phyloP scores from a whole-genome alignment of 37 sponge, comb jelly and placozoan genomes.

The Halisarca cf. caerulea region DNA sequence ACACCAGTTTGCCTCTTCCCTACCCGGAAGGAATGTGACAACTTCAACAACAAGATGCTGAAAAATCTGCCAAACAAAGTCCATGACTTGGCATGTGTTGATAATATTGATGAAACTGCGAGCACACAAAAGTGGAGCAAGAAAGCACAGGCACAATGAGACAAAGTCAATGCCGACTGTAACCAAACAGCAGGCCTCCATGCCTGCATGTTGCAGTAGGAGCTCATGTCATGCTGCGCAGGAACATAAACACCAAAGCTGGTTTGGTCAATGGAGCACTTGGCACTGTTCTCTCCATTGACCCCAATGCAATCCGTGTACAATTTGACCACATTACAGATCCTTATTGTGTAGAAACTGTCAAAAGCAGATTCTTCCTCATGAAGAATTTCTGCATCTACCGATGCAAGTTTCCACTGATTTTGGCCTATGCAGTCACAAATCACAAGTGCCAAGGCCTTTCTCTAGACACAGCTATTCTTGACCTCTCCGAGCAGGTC shows the following conservation, averaged over 20 bases:
- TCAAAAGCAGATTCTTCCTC: slow-evolving; percentile 33
- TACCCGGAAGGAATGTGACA: slow-evolving; percentile 20
- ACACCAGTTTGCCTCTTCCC: slow-evolving; percentile 45
- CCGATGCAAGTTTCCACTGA: slow-evolving; percentile 43
- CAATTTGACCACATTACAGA: slow-evolving; percentile 42
- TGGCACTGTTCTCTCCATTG: slow-evolving; percentile 23
- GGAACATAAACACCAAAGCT: slow-evolving; percentile 30
- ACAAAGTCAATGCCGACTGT: slow-evolving; percentile 31
- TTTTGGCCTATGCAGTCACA: slow-evolving; percentile 41
- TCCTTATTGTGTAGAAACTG: not conserved
- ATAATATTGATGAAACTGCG: slow-evolving; percentile 35
- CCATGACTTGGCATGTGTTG: not conserved
- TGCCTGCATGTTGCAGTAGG: slow-evolving; percentile 35
- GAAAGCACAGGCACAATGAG: not conserved
- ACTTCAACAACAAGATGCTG: slow-evolving; percentile 39
- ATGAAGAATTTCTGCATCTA: slow-evolving; percentile 38
- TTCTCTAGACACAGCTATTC: slow-evolving; percentile 41
- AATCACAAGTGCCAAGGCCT: slow-evolving; percentile 59
- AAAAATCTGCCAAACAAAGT: not conserved
- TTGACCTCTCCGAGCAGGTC: slow-evolving; percentile 28
- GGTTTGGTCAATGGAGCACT: slow-evolving; percentile 57
- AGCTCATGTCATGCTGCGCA: slow-evolving; percentile 48
- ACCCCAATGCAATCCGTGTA: not conserved
- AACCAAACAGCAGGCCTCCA: slow-evolving; percentile 38
- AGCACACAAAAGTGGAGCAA: slow-evolving; percentile 22